Conservation (phyloP, 2,113 vertebrate species). For the Corythornis vintsioides region DNA sequence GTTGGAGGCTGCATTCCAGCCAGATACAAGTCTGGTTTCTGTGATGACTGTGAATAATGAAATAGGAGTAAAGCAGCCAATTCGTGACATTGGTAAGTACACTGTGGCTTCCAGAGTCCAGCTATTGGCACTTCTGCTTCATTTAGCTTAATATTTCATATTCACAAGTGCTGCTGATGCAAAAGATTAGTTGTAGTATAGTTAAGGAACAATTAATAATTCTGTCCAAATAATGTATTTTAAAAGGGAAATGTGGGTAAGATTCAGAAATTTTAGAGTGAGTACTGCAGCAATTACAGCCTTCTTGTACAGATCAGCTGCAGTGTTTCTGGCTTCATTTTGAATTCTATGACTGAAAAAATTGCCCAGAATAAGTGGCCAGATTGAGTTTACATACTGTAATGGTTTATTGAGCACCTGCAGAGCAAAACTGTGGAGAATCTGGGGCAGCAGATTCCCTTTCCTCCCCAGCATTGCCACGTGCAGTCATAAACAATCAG, state of each 20-base stretch:
- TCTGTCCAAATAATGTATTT: not conserved
- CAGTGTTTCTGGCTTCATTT: not conserved
- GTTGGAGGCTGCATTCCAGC: conserved; percentile 85
- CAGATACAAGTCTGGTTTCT: conserved; percentile 91
- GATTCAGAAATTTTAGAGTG: not conserved
- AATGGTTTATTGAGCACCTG: not conserved
- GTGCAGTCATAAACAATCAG: not conserved
- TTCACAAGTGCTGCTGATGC: not conserved
- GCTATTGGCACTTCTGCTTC: not conserved
- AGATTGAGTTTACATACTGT: not conserved
- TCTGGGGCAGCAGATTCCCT: not conserved
- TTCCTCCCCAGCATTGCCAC: not conserved
- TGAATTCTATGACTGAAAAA: not conserved
- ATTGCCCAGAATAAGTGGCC: not conserved
- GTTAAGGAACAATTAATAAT: not conserved
- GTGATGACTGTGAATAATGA: conserved; percentile 97
- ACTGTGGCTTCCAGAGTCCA: not conserved
- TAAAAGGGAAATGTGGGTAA: not conserved
- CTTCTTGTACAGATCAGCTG: not conserved
- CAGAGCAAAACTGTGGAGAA: not conserved
- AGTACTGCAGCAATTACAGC: not conserved
- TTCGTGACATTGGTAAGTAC: conserved; percentile 89
- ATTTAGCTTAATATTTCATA: not conserved
- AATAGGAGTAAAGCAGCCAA: conserved; percentile 93
- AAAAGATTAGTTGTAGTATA: not conserved